Evolutionary conservation across 2,888 invertebrate genomes (phyloP).

Genomic region (Hydropsyche betteni): DNA sequence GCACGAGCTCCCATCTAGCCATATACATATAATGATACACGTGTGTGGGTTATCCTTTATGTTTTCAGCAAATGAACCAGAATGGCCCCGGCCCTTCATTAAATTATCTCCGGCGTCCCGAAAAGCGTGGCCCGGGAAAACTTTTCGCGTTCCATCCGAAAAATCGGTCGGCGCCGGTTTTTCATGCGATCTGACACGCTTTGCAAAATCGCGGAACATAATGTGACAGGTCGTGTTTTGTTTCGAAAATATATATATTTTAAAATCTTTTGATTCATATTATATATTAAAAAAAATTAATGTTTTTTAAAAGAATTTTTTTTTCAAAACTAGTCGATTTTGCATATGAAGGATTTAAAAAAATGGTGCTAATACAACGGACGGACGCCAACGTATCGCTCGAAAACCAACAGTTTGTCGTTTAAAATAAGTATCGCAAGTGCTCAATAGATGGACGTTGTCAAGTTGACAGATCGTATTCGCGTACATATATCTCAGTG

Average conservation of each 20-base stretch:
- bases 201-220: not conserved
- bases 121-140: not conserved
- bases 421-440: too few relatives aligned
- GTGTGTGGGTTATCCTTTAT: slow-evolving; percentile 25
- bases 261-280: too few relatives aligned
- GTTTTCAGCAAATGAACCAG: slow-evolving; percentile 31
- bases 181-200: slow-evolving; percentile 4
- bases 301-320: too few relatives aligned
- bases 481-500: too few relatives aligned
- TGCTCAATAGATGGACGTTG: too few relatives aligned
- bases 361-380: too few relatives aligned
- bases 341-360: too few relatives aligned
- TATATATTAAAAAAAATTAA: too few relatives aligned
- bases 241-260: not conserved
- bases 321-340: too few relatives aligned
- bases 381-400: too few relatives aligned
- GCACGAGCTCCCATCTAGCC: not conserved
- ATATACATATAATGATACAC: not conserved
- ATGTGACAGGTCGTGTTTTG: not conserved
- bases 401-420: too few relatives aligned
- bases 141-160: slow-evolving; percentile 29
- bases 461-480: too few relatives aligned
- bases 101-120: slow-evolving; percentile 17
- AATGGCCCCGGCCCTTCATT: slow-evolving; percentile 28
- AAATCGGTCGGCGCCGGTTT: slow-evolving; percentile 12